Evolutionary conservation across 2,113 vertebrate species (phyloP).

Genomic region (Sula dactylatra): DNA sequence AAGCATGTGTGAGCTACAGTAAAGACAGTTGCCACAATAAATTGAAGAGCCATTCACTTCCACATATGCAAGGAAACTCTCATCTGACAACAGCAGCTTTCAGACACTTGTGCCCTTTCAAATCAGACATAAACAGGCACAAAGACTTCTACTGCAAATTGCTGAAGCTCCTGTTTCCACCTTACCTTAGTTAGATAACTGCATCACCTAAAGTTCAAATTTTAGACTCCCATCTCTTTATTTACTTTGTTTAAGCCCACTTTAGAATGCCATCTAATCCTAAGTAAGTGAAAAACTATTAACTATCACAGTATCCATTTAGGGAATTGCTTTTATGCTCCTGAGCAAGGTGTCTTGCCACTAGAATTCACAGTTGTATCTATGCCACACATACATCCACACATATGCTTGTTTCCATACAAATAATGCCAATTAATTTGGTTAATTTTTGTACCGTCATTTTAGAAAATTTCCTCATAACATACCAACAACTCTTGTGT

Average conservation of each 20-base stretch:
- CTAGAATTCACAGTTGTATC: background rate
- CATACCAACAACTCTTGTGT: constrained; percentile 97
- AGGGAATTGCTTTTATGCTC: background rate
- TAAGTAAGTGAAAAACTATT: background rate
- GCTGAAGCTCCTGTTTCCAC: background rate
- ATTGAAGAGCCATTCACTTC: background rate
- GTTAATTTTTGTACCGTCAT: background rate
- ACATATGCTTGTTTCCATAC: background rate
- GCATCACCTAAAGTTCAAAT: background rate
- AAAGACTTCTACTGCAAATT: background rate
- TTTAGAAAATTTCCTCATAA: background rate
- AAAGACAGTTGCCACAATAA: background rate
- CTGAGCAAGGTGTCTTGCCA: background rate
- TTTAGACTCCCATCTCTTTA: background rate
- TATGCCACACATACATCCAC: background rate
- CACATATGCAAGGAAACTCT: background rate
- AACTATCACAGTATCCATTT: background rate
- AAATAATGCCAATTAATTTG: background rate
- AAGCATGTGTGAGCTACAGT: background rate
- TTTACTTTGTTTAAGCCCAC: background rate
- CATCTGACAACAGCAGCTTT: background rate
- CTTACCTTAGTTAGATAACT: background rate
- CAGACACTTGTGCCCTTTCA: background rate
- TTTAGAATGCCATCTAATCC: background rate
- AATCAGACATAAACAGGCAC: background rate